Conservation (phyloP, 1,140 invertebrate species). For the Pseudomyrmex cubaensis region DNA sequence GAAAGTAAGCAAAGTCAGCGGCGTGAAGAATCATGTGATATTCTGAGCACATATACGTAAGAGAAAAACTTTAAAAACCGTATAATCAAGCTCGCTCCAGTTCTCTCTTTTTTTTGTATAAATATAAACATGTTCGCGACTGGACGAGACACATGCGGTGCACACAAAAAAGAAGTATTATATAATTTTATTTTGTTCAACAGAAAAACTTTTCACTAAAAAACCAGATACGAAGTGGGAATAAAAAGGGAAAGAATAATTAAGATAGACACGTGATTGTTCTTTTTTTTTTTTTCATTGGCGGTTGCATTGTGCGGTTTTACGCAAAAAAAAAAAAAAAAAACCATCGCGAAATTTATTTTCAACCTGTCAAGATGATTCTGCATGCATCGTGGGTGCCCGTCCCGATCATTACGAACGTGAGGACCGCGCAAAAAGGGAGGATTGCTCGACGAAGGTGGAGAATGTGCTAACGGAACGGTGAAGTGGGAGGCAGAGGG, state of each 20-base stretch:
- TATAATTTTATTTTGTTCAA: neutral
- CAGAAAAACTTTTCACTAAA: neutral
- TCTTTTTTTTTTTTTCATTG: no score
- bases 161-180: no score
- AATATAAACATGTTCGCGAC: no score
- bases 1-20: constrained; percentile 10
- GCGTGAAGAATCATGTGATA: neutral
- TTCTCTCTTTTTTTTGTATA: no score
- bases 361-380: constrained; percentile 74
- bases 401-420: constrained; percentile 68
- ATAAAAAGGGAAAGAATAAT: neutral
- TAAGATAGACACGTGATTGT: no score
- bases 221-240: neutral
- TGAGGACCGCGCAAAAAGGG: constrained; percentile 32
- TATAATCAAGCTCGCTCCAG: neutral
- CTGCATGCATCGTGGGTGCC: constrained; percentile 72
- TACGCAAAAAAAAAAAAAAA: no score
- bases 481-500: neutral
- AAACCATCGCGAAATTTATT: constrained; percentile 78
- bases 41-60: neutral
- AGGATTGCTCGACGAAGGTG: constrained; percentile 54
- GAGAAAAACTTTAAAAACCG: neutral
- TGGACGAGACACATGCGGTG: no score
- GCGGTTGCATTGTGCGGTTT: no score
- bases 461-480: neutral